phyloP scores from a whole-genome alignment of 2,113 vertebrate genomes.

The Chaetops frenatus region DNA sequence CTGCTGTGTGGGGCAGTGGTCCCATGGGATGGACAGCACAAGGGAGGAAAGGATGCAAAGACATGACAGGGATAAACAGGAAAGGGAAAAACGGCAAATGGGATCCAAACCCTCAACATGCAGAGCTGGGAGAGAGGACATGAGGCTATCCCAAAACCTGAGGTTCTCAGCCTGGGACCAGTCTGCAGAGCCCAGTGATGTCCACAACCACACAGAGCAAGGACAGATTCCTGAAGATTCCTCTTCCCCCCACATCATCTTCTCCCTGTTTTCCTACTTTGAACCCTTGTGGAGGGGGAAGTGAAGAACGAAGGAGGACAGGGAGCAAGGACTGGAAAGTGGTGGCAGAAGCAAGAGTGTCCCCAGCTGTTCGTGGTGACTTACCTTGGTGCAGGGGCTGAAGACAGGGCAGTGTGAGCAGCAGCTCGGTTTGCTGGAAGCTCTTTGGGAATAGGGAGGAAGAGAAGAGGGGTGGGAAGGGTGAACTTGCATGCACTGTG shows the following conservation, averaged over 20 bases:
- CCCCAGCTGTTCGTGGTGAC: neutral
- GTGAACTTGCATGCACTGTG: neutral
- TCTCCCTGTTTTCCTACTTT: neutral
- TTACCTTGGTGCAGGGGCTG: neutral
- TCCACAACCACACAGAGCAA: neutral
- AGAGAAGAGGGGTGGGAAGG: neutral
- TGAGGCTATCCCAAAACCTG: neutral
- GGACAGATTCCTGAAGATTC: neutral
- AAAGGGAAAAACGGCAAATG: neutral
- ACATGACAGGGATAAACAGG: neutral
- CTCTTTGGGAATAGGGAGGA: neutral
- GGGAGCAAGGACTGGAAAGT: neutral
- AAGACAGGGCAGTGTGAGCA: neutral
- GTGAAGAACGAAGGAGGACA: neutral
- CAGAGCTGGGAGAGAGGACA: neutral
- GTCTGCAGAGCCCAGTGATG: neutral
- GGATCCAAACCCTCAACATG: neutral
- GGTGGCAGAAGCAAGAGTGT: neutral
- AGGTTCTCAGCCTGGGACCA: neutral
- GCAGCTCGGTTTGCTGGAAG: neutral
- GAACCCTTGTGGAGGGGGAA: neutral
- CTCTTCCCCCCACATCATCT: accelerated
- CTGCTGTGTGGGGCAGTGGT: too few species aligned
- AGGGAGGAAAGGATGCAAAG: neutral
- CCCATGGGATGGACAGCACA: neutral